Evolutionary conservation across 2,888 invertebrate genomes (phyloP).

Genomic region (Alviniconcha strummeri): DNA sequence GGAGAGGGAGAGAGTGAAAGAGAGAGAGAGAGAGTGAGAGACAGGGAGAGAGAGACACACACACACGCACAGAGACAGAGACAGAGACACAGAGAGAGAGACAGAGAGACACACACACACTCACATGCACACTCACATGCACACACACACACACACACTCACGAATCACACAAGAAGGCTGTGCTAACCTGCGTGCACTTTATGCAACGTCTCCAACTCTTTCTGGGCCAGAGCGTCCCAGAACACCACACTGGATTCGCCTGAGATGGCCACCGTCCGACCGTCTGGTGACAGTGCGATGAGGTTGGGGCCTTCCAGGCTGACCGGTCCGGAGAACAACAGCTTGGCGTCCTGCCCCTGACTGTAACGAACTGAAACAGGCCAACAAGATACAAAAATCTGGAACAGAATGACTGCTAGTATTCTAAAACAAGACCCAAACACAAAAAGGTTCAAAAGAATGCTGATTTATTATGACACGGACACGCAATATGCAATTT

Average conservation of each 20-base stretch:
- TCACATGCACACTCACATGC: background rate
- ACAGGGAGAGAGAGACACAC: too few species aligned
- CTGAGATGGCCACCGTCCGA: conserved; percentile 84
- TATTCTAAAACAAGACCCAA: too few species aligned
- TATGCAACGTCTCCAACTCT: conserved; percentile 81
- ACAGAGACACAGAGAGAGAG: too few species aligned
- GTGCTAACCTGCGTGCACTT: conserved; percentile 76
- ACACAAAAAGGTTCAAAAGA: too few species aligned
- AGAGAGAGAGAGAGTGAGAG: too few species aligned
- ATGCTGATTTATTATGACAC: too few species aligned
- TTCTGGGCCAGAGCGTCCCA: conserved; percentile 82
- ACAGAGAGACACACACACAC: too few species aligned
- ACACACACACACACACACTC: background rate
- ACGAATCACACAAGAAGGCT: background rate
- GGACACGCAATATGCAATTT: too few species aligned
- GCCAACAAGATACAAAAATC: too few species aligned
- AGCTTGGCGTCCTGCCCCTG: conserved; percentile 87
- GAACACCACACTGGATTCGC: conserved; percentile 80
- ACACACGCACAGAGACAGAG: too few species aligned
- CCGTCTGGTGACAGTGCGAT: conserved; percentile 88
- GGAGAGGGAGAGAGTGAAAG: too few species aligned
- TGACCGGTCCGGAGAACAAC: conserved; percentile 79
- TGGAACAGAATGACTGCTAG: too few species aligned
- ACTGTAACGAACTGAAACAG: conserved; percentile 83
- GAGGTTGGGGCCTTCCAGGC: conserved; percentile 73